Conservation (phyloP, 2,888 invertebrate species). For the Parnassius smintheus region DNA sequence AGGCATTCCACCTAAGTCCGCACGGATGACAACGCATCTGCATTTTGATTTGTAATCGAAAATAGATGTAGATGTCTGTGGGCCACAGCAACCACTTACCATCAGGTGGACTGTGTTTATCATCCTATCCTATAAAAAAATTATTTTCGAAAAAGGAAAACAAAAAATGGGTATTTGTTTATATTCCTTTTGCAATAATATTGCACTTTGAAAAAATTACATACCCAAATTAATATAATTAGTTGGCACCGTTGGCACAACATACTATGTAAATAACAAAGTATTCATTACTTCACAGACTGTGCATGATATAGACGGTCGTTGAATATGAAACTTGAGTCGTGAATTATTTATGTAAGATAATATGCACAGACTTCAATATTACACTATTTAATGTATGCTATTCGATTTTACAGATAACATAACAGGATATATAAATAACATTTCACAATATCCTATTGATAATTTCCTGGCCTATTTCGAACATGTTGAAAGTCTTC, state of each 20-base stretch:
- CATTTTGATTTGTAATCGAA: no score
- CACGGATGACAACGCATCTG: no score
- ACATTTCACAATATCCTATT: no score
- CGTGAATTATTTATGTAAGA: constrained; percentile 27
- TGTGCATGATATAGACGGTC: constrained; percentile 20
- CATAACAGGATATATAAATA: no score
- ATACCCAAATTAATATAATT: neutral
- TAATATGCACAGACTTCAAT: constrained; percentile 19
- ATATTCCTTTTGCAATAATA: neutral
- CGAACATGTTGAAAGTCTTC: no score
- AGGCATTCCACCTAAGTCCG: no score
- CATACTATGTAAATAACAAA: constrained; percentile 20
- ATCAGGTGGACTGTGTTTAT: no score
- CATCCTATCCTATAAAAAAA: no score
- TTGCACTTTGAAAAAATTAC: neutral
- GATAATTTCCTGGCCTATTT: no score
- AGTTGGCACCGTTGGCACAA: neutral
- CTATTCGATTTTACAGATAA: neutral
- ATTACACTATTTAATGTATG: constrained; percentile 20
- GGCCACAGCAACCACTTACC: no score
- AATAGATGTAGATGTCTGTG: no score
- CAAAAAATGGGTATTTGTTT: neutral
- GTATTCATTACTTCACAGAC: constrained; percentile 27
- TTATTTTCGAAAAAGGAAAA: neutral
- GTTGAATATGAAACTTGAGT: constrained; percentile 28